phyloP scores from a whole-genome alignment of 2,888 invertebrate genomes.

The Dugesia japonica region DNA sequence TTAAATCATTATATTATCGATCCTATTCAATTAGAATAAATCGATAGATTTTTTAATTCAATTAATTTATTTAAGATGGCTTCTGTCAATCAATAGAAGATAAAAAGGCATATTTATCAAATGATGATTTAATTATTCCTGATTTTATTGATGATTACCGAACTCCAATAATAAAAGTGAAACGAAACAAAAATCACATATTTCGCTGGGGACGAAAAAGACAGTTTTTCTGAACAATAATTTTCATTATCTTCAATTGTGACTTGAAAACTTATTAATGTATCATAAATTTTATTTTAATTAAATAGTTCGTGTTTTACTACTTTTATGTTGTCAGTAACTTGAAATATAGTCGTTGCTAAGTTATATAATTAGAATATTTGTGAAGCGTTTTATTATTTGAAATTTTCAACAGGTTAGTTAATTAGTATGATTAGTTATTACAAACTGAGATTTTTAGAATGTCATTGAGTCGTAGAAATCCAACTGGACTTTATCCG shows the following conservation, averaged over 20 bases:
- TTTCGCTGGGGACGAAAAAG: not conserved
- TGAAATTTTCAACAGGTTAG: too few species aligned
- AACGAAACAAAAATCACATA: conserved; percentile 5
- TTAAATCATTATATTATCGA: too few species aligned
- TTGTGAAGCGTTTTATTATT: not conserved
- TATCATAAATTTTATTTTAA: not conserved
- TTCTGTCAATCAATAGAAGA: not conserved
- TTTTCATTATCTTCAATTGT: not conserved
- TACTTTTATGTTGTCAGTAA: not conserved
- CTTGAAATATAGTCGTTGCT: not conserved
- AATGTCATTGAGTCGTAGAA: not conserved
- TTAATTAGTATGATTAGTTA: too few species aligned
- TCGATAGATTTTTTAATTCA: too few species aligned
- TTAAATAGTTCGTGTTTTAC: not conserved
- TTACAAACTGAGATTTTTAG: not conserved
- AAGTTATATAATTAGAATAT: not conserved
- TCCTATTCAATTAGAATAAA: too few species aligned
- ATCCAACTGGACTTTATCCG: not conserved
- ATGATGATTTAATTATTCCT: not conserved
- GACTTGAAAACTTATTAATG: too few species aligned
- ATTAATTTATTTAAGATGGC: not conserved
- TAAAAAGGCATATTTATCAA: not conserved
- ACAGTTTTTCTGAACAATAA: not conserved
- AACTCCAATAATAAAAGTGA: not conserved
- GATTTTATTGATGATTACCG: not conserved